These are phyloP conservation scores for Lepilemur ruficaudatus DNA, from an alignment of 2,797 vertebrate genomes.

Conservation along the genomic window DNA sequence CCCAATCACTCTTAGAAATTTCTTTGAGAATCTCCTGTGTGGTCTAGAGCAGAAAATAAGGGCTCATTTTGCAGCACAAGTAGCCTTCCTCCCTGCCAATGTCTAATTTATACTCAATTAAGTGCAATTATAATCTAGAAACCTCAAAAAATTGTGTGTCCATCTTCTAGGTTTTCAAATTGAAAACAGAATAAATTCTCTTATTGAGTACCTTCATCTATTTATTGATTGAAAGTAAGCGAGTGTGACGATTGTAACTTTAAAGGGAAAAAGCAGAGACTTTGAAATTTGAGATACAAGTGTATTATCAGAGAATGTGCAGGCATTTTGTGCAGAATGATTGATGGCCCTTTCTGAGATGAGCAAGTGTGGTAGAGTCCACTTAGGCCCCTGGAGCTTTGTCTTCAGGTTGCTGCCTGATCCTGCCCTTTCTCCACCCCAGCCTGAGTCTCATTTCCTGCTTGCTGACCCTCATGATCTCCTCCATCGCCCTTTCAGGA, in stretches of 20 bases:
- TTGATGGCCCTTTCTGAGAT: constrained; percentile 24
- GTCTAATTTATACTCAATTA: constrained; percentile 60
- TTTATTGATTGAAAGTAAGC: constrained; percentile 67
- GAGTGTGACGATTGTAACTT: constrained; percentile 38
- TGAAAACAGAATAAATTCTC: constrained; percentile 36
- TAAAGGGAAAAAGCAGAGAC: constrained; percentile 45
- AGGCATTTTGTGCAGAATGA: background rate
- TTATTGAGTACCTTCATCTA: constrained; percentile 59
- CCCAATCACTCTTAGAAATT: constrained; percentile 45
- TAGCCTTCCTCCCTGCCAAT: background rate
- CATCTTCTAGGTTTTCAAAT: constrained; percentile 55
- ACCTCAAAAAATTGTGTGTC: constrained; percentile 34
- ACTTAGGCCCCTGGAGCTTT: background rate
- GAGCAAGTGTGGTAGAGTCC: background rate
- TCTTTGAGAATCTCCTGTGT: constrained; percentile 30
- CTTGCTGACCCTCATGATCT: background rate
- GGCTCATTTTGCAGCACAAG: background rate
- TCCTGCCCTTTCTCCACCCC: background rate
- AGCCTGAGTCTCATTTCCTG: background rate
- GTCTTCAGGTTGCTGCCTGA: background rate
- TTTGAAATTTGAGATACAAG: constrained; percentile 40
- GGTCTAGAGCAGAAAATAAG: constrained; percentile 49
- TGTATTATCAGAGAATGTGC: background rate
- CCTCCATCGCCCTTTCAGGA: background rate
- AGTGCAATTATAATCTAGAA: constrained; percentile 57